A percentile compares a stretch with the other conserved stretches of the same genome.
These are phyloP conservation scores for Abrostola triplasia DNA, from an alignment of 2,888 invertebrate genomes.

Conservation along the genomic window DNA sequence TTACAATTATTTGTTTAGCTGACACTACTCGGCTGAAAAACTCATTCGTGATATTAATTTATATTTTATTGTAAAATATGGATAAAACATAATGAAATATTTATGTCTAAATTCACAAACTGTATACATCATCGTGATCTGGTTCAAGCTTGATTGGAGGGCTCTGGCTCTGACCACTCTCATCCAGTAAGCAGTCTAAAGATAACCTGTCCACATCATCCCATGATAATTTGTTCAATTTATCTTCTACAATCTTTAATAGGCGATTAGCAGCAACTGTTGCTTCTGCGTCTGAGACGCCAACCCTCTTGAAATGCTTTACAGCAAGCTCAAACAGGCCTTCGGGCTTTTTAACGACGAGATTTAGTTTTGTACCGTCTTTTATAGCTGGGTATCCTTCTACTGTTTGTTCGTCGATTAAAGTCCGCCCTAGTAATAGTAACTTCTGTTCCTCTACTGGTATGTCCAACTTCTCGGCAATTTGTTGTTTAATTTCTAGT, in stretches of 20 bases:
- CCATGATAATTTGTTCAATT: constrained; percentile 87
- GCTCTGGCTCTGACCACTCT: constrained; percentile 57
- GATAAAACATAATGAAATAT: constrained; percentile 41
- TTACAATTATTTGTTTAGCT: constrained; percentile 32
- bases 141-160: constrained; percentile 58
- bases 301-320: constrained; percentile 89
- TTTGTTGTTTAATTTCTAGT: constrained; percentile 91
- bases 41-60: constrained; percentile 17
- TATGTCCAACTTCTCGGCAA: constrained; percentile 90
- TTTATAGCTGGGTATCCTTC: constrained; percentile 91
- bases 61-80: constrained; percentile 43
- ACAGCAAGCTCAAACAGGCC: constrained; percentile 88
- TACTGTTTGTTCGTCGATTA: constrained; percentile 91
- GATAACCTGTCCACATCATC: constrained; percentile 89
- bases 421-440: constrained; percentile 91
- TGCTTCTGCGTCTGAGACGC: constrained; percentile 89
- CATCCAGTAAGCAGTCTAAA: constrained; percentile 71
- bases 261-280: constrained; percentile 88
- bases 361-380: constrained; percentile 92
- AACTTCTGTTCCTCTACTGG: constrained; percentile 92
- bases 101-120: constrained; percentile 63
- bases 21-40: constrained; percentile 31
- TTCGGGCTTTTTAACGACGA: constrained; percentile 91
- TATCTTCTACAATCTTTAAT: constrained; percentile 85
- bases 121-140: constrained; percentile 68